Evolutionary conservation across 2,113 vertebrate genomes (phyloP), one percentile per base, ranked within the genome.

Genomic region (Clinocottus analis): DNA sequence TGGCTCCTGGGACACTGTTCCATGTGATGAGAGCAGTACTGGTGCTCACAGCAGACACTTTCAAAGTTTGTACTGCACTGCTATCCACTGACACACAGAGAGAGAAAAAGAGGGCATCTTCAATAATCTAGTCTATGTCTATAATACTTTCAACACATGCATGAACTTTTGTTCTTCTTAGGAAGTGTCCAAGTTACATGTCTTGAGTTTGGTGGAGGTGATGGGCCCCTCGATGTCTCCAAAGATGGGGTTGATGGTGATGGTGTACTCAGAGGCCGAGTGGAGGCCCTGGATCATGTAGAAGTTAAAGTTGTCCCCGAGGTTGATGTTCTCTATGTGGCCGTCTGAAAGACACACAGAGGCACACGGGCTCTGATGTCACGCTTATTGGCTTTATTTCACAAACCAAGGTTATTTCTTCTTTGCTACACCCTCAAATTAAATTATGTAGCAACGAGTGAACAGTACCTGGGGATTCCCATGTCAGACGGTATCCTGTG

Each of bases 261-360:
- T 14, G 0, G 84, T 94, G 89, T 97, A 96, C 61, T 97, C 95
- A 0, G 83, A 73, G 75, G 94, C 96, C 0, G 92, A 12, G 9
- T 92, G 89, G 31, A 98, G 94, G 12, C 96, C 97, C 82, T 96
- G 96, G 86, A 98, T 96, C 96, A 97, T 96, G 92, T 97, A 97
- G 87, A 94, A 95, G 83, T 84, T 93, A 87, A 95, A 97, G 59
- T 56, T 89, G 55, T 94, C 95, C 27, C 94, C 92, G 0, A 97
- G 93, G 81, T 96, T 98, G 67, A 97, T 88, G 0, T 95, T 97
- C 79, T 97, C 96, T 45, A 96, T 82, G 79, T 94, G 94, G 68
- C 95, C 96, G 7, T 96, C 97, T 97, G 70, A 69, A 85, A 55
- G 61, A 41, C 69, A 77, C 27, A 78, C 9, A 71, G 16, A 82